Percentiles rank a stretch among this genome's conserved stretches.
phyloP scores from a whole-genome alignment of 2,888 invertebrate genomes.

The Nemurella pictetii region DNA sequence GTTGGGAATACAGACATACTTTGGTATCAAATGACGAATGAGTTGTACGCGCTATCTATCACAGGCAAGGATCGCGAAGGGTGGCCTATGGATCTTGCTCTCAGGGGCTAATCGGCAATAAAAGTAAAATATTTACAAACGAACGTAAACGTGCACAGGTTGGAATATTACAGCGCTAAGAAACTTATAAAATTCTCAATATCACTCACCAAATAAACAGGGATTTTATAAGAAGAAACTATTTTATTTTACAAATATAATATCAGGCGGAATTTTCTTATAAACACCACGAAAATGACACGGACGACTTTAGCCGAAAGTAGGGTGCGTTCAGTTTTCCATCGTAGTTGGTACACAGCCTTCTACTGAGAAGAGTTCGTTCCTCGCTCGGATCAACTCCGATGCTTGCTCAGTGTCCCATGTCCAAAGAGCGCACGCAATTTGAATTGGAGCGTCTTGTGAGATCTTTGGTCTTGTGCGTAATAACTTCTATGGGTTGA shows the following conservation, averaged over 20 bases:
- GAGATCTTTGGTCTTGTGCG: too few species aligned
- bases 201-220: conserved; percentile 28
- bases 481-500: too few species aligned
- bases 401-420: background rate
- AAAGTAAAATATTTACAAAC: background rate
- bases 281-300: background rate
- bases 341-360: background rate
- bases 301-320: conserved; percentile 1
- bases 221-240: conserved; percentile 23
- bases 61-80: background rate
- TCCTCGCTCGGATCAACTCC: background rate
- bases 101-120: background rate
- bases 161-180: background rate
- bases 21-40: background rate
- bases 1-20: background rate
- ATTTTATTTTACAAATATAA: conserved; percentile 17
- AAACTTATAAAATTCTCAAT: background rate
- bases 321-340: conserved; percentile 12
- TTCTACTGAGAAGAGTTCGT: background rate
- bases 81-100: background rate
- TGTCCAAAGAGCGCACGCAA: background rate
- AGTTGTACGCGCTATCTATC: background rate
- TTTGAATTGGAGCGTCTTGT: too few species aligned
- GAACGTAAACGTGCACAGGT: background rate
- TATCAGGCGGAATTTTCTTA: background rate